phyloP scores from a whole-genome alignment of 2,888 invertebrate genomes.

The Rhimphoctona megacephalus region DNA sequence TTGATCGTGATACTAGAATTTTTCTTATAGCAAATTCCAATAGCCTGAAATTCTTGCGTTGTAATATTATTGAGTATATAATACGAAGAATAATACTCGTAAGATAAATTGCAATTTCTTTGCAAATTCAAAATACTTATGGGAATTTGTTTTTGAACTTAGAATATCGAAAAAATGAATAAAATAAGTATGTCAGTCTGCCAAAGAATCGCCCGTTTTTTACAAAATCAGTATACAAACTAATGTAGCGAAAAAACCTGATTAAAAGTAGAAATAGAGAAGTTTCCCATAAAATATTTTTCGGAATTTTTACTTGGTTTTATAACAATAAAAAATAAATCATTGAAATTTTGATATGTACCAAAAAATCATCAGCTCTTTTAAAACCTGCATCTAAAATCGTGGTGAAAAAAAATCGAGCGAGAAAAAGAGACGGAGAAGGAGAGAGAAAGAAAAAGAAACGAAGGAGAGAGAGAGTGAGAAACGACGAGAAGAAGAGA shows the following conservation, averaged over 20 bases:
- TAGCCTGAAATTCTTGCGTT: background rate
- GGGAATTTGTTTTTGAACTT: too few species aligned
- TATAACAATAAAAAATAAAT: too few species aligned
- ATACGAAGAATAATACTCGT: background rate
- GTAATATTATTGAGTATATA: background rate
- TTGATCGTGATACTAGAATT: background rate
- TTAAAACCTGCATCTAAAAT: background rate
- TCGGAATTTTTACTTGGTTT: too few species aligned
- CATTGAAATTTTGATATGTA: background rate
- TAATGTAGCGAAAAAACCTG: background rate
- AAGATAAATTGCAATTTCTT: background rate
- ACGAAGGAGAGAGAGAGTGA: background rate
- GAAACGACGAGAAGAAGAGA: slow-evolving; percentile 13
- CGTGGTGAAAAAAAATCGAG: too few species aligned
- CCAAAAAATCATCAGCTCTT: background rate
- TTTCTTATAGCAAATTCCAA: background rate
- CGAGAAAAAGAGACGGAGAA: too few species aligned
- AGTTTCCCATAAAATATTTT: too few species aligned
- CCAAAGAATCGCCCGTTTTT: too few species aligned
- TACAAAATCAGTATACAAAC: too few species aligned
- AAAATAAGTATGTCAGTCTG: too few species aligned
- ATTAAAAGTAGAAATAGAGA: background rate
- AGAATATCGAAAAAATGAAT: background rate
- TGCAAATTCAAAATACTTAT: background rate
- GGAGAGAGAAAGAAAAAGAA: background rate